These are phyloP conservation scores for Hozukius guyotensis DNA, from an alignment of 2,797 vertebrate species.

Conservation along the genomic window DNA sequence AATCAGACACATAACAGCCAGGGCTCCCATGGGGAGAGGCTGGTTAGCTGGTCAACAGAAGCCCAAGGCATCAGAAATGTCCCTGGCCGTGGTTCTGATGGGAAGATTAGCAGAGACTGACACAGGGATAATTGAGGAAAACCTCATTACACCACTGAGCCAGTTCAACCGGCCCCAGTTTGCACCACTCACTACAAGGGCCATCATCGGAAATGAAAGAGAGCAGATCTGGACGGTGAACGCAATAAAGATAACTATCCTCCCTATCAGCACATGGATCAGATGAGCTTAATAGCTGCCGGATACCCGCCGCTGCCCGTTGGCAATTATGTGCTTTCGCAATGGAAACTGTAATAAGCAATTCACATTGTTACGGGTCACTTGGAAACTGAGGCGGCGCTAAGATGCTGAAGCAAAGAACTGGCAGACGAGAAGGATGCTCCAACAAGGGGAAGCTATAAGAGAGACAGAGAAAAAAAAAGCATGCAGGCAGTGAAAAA, in stretches of 20 bases:
- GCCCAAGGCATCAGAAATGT: slow-evolving; percentile 23
- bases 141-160: slow-evolving; percentile 35
- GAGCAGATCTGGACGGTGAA: slow-evolving; percentile 24
- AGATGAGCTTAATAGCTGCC: slow-evolving; percentile 24
- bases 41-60: slow-evolving; percentile 21
- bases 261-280: slow-evolving; percentile 60
- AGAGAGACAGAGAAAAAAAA: background rate
- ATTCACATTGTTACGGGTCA: slow-evolving; percentile 26
- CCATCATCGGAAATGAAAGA: slow-evolving; percentile 54
- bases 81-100: slow-evolving; percentile 14
- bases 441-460: background rate
- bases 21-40: background rate
- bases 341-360: slow-evolving; percentile 56
- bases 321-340: slow-evolving; percentile 33
- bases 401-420: background rate
- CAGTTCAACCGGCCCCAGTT: slow-evolving; percentile 22
- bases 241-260: slow-evolving; percentile 61
- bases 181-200: background rate
- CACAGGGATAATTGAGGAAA: slow-evolving; percentile 34
- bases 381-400: slow-evolving; percentile 21
- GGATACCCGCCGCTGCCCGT: slow-evolving; percentile 15
- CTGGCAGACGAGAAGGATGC: background rate
- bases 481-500: background rate
- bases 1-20: slow-evolving; percentile 18
- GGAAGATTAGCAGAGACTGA: slow-evolving; percentile 34